phyloP scores from a whole-genome alignment of 2,797 vertebrate species.

The Chiroxiphia lanceolata region DNA sequence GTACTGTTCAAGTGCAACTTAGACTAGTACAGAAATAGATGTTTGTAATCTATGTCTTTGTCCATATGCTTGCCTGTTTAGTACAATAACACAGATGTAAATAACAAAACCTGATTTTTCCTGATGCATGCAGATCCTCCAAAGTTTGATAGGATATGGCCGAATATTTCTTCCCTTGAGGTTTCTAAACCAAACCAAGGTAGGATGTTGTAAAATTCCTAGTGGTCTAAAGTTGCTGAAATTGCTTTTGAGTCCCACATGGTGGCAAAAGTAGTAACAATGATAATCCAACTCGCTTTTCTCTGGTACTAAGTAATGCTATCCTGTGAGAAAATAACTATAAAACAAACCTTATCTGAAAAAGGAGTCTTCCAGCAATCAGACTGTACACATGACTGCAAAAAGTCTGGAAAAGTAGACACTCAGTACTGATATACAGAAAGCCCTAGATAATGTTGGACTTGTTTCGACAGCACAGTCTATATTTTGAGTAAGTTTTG shows the following conservation, averaged over 20 bases:
- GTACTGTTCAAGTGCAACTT: conserved; percentile 81
- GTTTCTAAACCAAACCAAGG: conserved; percentile 99
- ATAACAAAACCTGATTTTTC: conserved; percentile 96
- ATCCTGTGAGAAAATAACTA: conserved; percentile 10
- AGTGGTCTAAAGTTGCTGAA: conserved; percentile 69
- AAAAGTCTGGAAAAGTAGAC: background rate
- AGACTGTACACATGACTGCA: background rate
- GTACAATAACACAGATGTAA: conserved; percentile 76
- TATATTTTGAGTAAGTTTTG: background rate
- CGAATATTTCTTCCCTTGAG: conserved; percentile 99
- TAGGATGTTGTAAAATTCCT: conserved; percentile 88
- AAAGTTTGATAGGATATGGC: conserved; percentile 89
- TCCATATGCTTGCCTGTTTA: conserved; percentile 80
- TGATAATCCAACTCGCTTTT: background rate
- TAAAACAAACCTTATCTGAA: conserved; percentile 22
- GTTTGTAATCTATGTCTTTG: conserved; percentile 86
- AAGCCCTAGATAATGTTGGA: background rate
- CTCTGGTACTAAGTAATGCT: background rate
- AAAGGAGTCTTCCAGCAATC: background rate
- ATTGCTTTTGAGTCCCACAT: conserved; percentile 28
- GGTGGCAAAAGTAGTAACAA: background rate
- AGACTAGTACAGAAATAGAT: conserved; percentile 80
- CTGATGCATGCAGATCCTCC: conserved; percentile 89
- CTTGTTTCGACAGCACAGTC: background rate
- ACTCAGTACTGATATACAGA: background rate